Conservation (phyloP, 2,113 vertebrate species). For the Corynorhinus townsendii region DNA sequence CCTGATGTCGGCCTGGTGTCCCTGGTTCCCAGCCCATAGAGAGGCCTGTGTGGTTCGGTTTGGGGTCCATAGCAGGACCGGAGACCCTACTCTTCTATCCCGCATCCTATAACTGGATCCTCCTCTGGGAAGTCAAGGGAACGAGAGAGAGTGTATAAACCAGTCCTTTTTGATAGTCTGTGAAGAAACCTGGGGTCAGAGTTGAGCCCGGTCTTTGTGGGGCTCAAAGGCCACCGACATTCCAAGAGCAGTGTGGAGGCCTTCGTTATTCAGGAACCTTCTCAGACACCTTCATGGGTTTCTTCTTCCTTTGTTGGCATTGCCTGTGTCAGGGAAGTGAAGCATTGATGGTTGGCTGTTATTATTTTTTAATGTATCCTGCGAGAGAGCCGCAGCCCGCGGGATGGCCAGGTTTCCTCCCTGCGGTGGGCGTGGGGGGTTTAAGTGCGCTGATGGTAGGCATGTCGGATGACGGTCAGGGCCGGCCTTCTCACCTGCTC, state of each 20-base stretch:
- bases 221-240: not conserved
- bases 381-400: not conserved
- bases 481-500: not conserved
- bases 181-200: not conserved
- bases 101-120: not conserved
- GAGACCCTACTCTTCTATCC: not conserved
- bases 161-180: not conserved
- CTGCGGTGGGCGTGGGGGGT: rapidly evolving
- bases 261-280: constrained; percentile 43
- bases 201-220: not conserved
- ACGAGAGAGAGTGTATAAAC: not conserved
- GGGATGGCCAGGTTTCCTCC: not conserved
- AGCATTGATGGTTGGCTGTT: constrained; percentile 20
- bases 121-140: not conserved
- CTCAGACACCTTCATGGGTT: not conserved
- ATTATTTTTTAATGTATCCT: constrained; percentile 30
- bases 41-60: not conserved
- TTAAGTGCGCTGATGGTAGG: not conserved
- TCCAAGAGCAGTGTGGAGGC: not conserved
- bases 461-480: not conserved
- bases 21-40: not conserved
- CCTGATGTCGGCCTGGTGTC: not conserved
- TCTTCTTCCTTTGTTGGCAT: constrained; percentile 33
- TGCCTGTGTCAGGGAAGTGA: constrained; percentile 39
- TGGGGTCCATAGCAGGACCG: not conserved